Conservation (phyloP, 2,113 vertebrate species). For the Panurus biarmicus region DNA sequence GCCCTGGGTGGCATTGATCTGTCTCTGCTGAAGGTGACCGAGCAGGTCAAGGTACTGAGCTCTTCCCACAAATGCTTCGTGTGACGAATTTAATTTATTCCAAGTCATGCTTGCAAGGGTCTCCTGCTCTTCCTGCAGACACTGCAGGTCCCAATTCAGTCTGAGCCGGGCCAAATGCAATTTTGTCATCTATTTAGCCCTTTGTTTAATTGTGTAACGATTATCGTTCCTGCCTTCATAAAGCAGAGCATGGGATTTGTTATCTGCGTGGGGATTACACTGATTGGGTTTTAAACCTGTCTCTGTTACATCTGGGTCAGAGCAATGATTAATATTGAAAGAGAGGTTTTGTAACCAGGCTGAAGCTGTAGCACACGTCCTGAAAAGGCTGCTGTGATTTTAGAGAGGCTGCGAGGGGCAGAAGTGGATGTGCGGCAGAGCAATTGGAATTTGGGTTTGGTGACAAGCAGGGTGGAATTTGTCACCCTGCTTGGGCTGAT, state of each 20-base stretch:
- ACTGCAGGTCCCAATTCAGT: background rate
- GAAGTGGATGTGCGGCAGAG: background rate
- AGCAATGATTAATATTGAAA: background rate
- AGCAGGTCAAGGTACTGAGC: background rate
- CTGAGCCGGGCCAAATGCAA: background rate
- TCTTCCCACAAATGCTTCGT: background rate
- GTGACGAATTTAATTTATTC: conserved; percentile 2
- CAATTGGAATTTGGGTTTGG: background rate
- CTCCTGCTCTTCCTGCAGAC: background rate
- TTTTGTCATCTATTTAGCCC: background rate
- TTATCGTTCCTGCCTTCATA: background rate
- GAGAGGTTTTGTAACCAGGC: background rate
- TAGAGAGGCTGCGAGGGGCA: background rate
- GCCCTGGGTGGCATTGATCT: background rate
- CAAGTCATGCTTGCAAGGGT: background rate
- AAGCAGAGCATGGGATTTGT: background rate
- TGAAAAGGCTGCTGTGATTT: background rate
- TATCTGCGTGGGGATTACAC: background rate
- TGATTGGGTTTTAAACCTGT: background rate
- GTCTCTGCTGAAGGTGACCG: background rate
- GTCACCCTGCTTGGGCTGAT: background rate
- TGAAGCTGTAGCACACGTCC: background rate
- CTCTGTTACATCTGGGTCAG: background rate
- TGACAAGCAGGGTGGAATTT: background rate
- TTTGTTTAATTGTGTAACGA: background rate